Percentiles rank a stretch among this genome's conserved stretches.
These are phyloP conservation scores for Nomada flava DNA, from an alignment of 2,888 invertebrate genomes.

Conservation along the genomic window DNA sequence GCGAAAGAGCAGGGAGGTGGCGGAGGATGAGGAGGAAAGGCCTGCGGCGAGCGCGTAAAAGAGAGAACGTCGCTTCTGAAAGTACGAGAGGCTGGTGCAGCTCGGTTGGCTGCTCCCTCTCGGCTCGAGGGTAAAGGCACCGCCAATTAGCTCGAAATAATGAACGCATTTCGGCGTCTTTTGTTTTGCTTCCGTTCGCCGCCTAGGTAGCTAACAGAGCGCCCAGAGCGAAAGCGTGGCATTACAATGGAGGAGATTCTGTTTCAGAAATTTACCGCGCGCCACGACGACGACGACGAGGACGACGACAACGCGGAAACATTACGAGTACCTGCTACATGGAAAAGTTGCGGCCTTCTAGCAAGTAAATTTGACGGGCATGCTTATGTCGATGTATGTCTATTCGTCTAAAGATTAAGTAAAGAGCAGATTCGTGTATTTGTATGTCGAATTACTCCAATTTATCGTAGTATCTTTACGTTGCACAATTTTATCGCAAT, in stretches of 20 bases:
- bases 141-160: conserved; percentile 84
- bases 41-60: conserved; percentile 67
- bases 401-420: too few relatives aligned
- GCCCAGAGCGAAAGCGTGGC: conserved; percentile 76
- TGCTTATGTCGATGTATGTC: neutral
- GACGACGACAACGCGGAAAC: conserved; percentile 52
- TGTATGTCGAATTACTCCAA: too few relatives aligned
- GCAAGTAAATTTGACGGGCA: conserved; percentile 12
- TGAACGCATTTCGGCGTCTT: conserved; percentile 83
- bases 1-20: conserved; percentile 26
- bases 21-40: conserved; percentile 28
- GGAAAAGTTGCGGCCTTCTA: conserved; percentile 34
- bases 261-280: conserved; percentile 73
- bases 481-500: too few relatives aligned
- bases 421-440: too few relatives aligned
- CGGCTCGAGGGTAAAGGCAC: conserved; percentile 79
- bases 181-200: conserved; percentile 81
- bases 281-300: conserved; percentile 42
- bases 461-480: too few relatives aligned
- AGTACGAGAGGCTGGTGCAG: conserved; percentile 52
- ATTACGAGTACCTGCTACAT: conserved; percentile 49
- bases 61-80: conserved; percentile 59
- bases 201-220: conserved; percentile 78
- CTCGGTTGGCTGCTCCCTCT: conserved; percentile 58
- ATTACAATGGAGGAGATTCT: conserved; percentile 73